These are phyloP conservation scores for Epinotia brunnichana DNA, from an alignment of 2,888 invertebrate species.

Conservation along the genomic window DNA sequence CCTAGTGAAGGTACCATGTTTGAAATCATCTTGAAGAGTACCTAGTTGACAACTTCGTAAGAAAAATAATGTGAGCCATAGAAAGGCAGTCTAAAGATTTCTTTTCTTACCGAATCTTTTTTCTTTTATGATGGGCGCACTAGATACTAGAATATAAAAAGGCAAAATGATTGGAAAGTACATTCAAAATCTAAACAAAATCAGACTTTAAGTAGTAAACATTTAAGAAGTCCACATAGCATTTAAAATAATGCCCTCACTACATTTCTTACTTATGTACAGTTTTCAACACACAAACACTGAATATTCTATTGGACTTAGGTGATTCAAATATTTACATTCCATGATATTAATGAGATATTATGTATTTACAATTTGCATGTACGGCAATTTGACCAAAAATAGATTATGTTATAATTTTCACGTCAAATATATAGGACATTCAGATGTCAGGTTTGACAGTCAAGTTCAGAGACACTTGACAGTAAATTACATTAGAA, in stretches of 20 bases:
- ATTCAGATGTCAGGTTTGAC: background rate
- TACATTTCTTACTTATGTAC: constrained; percentile 25
- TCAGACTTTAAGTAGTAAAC: constrained; percentile 34
- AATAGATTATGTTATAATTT: background rate
- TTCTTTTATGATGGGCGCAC: too few species aligned
- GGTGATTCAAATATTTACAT: constrained; percentile 28
- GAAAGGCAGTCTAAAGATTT: too few species aligned
- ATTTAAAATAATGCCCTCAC: constrained; percentile 21
- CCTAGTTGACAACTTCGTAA: too few species aligned
- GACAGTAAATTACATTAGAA: background rate
- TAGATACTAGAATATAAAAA: too few species aligned
- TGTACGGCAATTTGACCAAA: constrained; percentile 9
- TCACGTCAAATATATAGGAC: background rate
- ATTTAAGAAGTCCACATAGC: constrained; percentile 13
- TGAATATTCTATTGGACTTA: constrained; percentile 18
- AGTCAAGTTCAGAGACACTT: background rate
- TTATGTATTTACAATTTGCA: constrained; percentile 28
- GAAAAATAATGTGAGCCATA: too few species aligned
- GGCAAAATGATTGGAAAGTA: background rate
- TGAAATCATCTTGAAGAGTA: too few species aligned
- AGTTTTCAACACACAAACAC: constrained; percentile 13
- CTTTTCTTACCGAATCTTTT: too few species aligned
- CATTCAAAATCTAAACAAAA: constrained; percentile 14
- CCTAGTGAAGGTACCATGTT: too few species aligned
- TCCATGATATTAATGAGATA: background rate